Percentiles rank a stretch among this genome's conserved stretches.
Conservation (phyloP, 2,797 vertebrate genomes). For the Pempheris klunzingeri region DNA sequence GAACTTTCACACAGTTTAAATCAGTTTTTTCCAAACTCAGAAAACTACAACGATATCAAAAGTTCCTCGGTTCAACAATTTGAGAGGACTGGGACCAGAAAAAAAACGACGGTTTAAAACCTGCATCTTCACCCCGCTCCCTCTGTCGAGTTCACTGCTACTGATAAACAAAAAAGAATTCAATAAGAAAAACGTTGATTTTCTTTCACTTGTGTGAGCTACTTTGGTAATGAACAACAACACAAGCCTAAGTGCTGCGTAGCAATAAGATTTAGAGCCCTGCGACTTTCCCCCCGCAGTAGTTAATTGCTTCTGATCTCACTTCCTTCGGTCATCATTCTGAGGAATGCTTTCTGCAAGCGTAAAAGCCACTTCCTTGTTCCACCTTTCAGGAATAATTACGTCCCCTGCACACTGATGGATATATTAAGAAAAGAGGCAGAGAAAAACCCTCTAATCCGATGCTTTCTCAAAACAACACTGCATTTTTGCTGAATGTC, state of each 20-base stretch:
- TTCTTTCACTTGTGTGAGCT: constrained; percentile 40
- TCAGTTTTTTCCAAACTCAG: constrained; percentile 7
- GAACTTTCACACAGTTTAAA: constrained; percentile 48
- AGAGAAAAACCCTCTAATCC: constrained; percentile 63
- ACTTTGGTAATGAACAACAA: constrained; percentile 72
- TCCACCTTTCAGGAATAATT: constrained; percentile 80
- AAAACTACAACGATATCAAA: constrained; percentile 22
- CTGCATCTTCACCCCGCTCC: neutral
- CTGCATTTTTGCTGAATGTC: constrained; percentile 43
- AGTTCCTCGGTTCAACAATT: neutral
- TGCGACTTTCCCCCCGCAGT: constrained; percentile 57
- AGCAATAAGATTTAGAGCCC: constrained; percentile 68
- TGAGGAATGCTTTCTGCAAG: constrained; percentile 70
- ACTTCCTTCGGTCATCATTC: constrained; percentile 74
- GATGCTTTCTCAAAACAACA: constrained; percentile 55
- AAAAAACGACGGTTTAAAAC: neutral
- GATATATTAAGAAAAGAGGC: constrained; percentile 74
- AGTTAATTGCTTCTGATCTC: constrained; percentile 77
- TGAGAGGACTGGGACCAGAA: constrained; percentile 2
- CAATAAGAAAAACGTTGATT: constrained; percentile 35
- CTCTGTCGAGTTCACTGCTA: neutral
- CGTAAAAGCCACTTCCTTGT: constrained; percentile 75
- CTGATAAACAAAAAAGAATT: constrained; percentile 13
- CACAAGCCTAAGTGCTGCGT: constrained; percentile 54
- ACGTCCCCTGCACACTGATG: constrained; percentile 68